phyloP scores from a whole-genome alignment of 2,888 invertebrate genomes.

The Helicoverpa assulta region DNA sequence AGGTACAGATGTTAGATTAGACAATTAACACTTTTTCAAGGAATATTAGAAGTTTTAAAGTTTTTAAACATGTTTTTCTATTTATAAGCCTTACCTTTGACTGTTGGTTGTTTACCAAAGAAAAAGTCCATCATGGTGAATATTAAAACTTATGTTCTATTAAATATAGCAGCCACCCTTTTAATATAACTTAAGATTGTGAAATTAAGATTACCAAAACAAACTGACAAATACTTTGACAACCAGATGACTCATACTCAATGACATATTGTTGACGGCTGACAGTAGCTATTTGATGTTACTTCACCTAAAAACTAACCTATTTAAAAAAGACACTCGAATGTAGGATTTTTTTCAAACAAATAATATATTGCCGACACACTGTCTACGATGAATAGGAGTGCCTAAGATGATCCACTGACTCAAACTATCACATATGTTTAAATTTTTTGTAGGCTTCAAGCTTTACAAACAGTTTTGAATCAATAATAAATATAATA shows the following conservation, averaged over 20 bases:
- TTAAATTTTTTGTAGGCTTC: too few relatives aligned
- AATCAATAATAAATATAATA: too few relatives aligned
- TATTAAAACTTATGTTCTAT: not conserved
- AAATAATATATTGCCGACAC: too few relatives aligned
- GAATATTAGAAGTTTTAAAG: not conserved
- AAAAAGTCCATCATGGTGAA: slow-evolving; percentile 87
- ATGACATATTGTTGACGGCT: slow-evolving; percentile 11
- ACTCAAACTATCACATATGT: not conserved
- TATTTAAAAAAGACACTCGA: not conserved
- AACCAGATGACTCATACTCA: slow-evolving; percentile 50
- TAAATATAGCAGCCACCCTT: not conserved
- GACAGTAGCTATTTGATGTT: slow-evolving; percentile 18
- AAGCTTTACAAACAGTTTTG: too few relatives aligned
- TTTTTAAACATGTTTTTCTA: not conserved
- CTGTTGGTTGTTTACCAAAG: slow-evolving; percentile 91
- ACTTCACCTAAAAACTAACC: slow-evolving; percentile 6
- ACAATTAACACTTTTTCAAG: not conserved
- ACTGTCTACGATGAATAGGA: too few relatives aligned
- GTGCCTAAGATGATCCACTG: too few relatives aligned
- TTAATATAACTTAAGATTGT: not conserved
- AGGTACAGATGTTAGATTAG: not conserved
- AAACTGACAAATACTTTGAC: slow-evolving; percentile 45
- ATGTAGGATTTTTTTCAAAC: too few relatives aligned
- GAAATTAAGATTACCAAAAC: slow-evolving; percentile 36
- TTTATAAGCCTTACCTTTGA: slow-evolving; percentile 87